A percentile compares a stretch with the other conserved stretches of the same genome.
Evolutionary conservation across 2,113 vertebrate genomes (phyloP).

Genomic region (Clarias magur): DNA sequence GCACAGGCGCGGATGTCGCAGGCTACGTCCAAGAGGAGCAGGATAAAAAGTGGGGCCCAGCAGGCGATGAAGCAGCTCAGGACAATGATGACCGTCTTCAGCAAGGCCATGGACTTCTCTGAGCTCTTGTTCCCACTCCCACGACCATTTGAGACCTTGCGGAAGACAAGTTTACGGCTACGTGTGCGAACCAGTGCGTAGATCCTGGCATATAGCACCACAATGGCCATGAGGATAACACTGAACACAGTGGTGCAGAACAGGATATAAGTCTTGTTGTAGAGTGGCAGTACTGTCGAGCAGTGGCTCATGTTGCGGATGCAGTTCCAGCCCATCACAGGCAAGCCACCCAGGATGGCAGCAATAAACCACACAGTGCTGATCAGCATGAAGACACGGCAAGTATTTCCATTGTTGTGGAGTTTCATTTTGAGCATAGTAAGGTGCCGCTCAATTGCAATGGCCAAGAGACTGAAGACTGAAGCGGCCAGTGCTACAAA

Average conservation of each 20-base stretch:
- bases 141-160: slow-evolving; percentile 83
- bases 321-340: slow-evolving; percentile 98
- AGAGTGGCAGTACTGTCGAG: slow-evolving; percentile 93
- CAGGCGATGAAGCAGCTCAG: slow-evolving; percentile 95
- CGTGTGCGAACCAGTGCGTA: slow-evolving; percentile 90
- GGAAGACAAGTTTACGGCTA: slow-evolving; percentile 89
- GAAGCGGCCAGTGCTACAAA: slow-evolving; percentile 95
- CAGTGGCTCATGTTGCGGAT: slow-evolving; percentile 77
- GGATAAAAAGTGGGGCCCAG: slow-evolving; percentile 95
- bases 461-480: slow-evolving; percentile 94
- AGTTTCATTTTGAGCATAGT: slow-evolving; percentile 98
- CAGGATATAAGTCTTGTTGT: slow-evolving; percentile 97
- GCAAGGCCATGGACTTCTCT: slow-evolving; percentile 91
- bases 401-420: slow-evolving; percentile 90
- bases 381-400: slow-evolving; percentile 91
- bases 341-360: slow-evolving; percentile 83
- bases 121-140: slow-evolving; percentile 81
- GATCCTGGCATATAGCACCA: slow-evolving; percentile 92
- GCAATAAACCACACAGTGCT: slow-evolving; percentile 94
- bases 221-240: slow-evolving; percentile 88
- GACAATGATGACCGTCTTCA: slow-evolving; percentile 97
- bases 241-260: slow-evolving; percentile 97
- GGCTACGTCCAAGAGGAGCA: slow-evolving; percentile 92
- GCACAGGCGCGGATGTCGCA: slow-evolving; percentile 82
- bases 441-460: slow-evolving; percentile 94